Conservation (phyloP, 2,888 invertebrate genomes). For the Penaeus monodon region DNA sequence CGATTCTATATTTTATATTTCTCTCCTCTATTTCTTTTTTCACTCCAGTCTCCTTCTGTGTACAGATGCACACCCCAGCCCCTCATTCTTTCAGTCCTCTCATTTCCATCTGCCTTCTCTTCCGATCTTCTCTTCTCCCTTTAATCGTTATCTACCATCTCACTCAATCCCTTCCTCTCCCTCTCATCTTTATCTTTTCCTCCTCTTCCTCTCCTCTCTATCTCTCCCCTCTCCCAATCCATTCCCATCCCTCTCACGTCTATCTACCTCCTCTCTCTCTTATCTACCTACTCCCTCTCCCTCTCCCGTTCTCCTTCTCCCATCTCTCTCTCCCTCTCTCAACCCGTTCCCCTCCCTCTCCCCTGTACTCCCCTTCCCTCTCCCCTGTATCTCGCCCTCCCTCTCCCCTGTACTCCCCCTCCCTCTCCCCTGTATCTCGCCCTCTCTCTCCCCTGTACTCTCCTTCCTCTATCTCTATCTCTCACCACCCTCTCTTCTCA, state of each 20-base stretch:
- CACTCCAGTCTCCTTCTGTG: too few species aligned
- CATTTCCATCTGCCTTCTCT: not conserved
- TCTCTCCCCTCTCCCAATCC: not conserved
- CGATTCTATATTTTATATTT: too few species aligned
- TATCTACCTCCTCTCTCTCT: not conserved
- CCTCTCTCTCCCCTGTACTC: not conserved
- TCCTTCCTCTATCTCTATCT: not conserved
- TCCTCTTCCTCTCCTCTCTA: not conserved
- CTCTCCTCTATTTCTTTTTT: too few species aligned
- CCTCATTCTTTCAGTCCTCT: not conserved
- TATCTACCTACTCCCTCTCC: too few species aligned
- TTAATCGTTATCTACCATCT: not conserved
- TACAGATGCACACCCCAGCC: too few species aligned
- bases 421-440: not conserved
- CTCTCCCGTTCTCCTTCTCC: too few species aligned
- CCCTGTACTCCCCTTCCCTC: not conserved
- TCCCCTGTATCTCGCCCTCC: not conserved
- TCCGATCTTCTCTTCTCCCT: not conserved
- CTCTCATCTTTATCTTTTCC: not conserved
- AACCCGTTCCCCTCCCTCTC: not conserved
- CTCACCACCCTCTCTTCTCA: conserved; percentile 7
- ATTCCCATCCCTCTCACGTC: not conserved
- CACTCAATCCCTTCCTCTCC: not conserved
- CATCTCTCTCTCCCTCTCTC: not conserved
- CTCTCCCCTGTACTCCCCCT: not conserved